A percentile compares a stretch with the other conserved stretches of the same genome.
phyloP scores from a whole-genome alignment of 2,888 invertebrate genomes.

The Mechanitis messenoides region DNA sequence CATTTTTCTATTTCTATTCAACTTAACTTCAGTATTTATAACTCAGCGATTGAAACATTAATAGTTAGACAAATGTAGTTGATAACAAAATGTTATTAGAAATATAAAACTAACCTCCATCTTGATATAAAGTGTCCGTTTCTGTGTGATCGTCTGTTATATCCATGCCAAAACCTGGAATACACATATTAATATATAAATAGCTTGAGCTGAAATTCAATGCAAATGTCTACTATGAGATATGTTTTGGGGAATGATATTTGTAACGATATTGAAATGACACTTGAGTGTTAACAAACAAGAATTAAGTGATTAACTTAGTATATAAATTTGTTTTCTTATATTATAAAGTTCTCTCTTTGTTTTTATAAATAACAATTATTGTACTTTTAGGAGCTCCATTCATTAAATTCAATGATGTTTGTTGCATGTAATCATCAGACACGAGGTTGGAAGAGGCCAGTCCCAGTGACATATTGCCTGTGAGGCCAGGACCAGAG shows the following conservation, averaged over 20 bases:
- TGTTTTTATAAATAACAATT: not conserved
- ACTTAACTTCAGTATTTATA: too few species aligned
- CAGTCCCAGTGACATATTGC: constrained; percentile 19
- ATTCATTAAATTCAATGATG: constrained; percentile 52
- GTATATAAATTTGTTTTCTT: too few species aligned
- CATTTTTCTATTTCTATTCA: too few species aligned
- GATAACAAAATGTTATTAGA: not conserved
- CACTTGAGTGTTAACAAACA: too few species aligned
- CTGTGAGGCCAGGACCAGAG: constrained; percentile 27
- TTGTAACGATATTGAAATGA: too few species aligned
- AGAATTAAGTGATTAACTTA: too few species aligned
- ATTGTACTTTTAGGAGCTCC: constrained; percentile 50
- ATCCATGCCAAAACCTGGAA: constrained; percentile 65
- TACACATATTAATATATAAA: not conserved
- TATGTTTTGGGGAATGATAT: too few species aligned
- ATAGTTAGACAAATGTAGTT: not conserved
- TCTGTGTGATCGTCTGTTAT: constrained; percentile 62
- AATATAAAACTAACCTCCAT: constrained; percentile 41
- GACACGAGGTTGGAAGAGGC: constrained; percentile 25
- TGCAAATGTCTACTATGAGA: too few species aligned
- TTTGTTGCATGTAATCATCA: constrained; percentile 56
- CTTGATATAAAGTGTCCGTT: constrained; percentile 56
- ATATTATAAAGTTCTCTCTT: not conserved
- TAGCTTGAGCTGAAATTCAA: not conserved
- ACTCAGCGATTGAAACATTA: too few species aligned